phyloP scores from a whole-genome alignment of 2,797 vertebrate species.

The Sebastes hubbsi region DNA sequence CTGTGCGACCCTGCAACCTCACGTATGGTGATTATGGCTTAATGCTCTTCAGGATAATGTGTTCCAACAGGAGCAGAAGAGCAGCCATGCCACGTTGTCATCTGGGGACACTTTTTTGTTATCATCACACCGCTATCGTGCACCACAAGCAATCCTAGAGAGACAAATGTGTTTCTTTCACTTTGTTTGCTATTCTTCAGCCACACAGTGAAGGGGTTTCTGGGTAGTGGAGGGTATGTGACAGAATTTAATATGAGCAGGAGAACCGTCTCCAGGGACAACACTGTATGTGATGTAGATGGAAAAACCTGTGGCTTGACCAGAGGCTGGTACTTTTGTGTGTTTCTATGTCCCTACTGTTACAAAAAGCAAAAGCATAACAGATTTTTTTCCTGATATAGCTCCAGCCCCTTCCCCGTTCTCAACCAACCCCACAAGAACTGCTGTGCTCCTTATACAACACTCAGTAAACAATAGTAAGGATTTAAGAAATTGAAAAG shows the following conservation, averaged over 20 bases:
- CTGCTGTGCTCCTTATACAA: accelerated
- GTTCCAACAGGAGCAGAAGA: neutral
- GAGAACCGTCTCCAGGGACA: neutral
- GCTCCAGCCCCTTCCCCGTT: no score
- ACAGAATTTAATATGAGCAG: neutral
- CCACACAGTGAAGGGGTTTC: neutral
- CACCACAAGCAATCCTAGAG: neutral
- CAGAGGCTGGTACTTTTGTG: neutral
- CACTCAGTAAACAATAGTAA: no score
- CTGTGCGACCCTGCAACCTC: neutral
- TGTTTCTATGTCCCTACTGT: neutral
- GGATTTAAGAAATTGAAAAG: no score
- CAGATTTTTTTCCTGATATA: no score
- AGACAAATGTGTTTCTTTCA: constrained; percentile 5
- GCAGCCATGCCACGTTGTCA: neutral
- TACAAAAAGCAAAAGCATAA: neutral
- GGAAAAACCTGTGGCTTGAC: neutral
- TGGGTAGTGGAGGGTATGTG: neutral
- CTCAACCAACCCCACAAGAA: no score
- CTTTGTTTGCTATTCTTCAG: constrained; percentile 6
- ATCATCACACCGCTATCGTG: neutral
- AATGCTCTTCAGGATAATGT: neutral
- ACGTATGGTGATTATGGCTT: neutral
- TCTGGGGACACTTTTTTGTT: neutral
- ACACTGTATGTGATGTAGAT: neutral